Evolutionary conservation across 2,888 invertebrate genomes (phyloP), one percentile per base, ranked within the genome.

Genomic region (Pandemis heparana): DNA sequence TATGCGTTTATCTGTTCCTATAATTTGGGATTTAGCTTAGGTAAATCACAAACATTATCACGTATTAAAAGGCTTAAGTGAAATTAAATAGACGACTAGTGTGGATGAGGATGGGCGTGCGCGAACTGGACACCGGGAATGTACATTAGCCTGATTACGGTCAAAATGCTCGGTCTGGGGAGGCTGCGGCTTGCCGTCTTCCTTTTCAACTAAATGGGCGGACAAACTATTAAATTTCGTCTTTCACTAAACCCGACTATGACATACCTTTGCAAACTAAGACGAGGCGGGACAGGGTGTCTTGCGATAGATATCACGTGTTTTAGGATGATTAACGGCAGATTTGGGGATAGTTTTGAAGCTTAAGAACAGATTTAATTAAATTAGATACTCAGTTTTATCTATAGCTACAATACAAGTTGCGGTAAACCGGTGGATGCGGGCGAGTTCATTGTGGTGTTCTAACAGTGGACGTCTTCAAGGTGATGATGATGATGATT

Each of bases 91-190:
- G 86, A 87, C 85, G 85, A 87, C 73, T 68, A 73, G 68, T 59
- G 68, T 41, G 39, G 68, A 16, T 32, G 68, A 48, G 67, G 56
- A 68, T 14, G 63, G 63, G 63, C 72, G 71, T 61, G 60, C 23
- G 67, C 83, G 64, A 56, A 23, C 86, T 86, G 89, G 87, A 87
- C 88, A 87, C 89, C 16, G 88, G 90, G 91, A 89, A 87, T 87
- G 87, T 89, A 90, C 92, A 92, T 92, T 92, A 92, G 90, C 85
- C 86, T 92, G 92, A 92, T 92, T 92, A 92, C 92, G 91, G 91
- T 91, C 92, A 89, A 89, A 90, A 90, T 86, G 88, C 83, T 86
- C 87, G 82, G 84, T 87, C 88, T 84, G 83, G 85, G 87, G 89
- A 85, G 83, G 81, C 81, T 84, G 87, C 82, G 88, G 88, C 83